phyloP scores from a whole-genome alignment of 2,888 invertebrate genomes.

The Epsilonema sp. region DNA sequence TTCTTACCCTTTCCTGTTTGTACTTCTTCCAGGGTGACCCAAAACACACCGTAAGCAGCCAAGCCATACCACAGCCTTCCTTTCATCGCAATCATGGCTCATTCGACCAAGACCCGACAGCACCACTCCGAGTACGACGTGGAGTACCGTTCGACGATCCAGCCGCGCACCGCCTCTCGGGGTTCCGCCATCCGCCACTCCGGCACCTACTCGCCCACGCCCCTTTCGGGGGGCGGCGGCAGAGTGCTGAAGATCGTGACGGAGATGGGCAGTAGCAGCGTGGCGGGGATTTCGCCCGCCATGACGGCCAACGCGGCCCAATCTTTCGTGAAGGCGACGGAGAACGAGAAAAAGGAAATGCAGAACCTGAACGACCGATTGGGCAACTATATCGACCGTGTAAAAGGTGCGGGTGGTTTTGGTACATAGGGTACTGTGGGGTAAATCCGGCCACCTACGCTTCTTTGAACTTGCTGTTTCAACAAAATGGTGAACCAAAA shows the following conservation, averaged over 20 bases:
- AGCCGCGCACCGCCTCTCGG: neutral
- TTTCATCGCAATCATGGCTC: no score
- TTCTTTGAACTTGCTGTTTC: no score
- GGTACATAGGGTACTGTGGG: no score
- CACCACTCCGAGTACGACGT: no score
- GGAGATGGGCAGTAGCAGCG: constrained; percentile 18
- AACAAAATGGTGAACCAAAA: no score
- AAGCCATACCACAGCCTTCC: no score
- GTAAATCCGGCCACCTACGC: no score
- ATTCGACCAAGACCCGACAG: no score
- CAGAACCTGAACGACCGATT: constrained; percentile 36
- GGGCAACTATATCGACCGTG: constrained; percentile 38
- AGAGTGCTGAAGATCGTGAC: constrained; percentile 29
- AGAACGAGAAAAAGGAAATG: constrained; percentile 37
- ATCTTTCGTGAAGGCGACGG: constrained; percentile 26
- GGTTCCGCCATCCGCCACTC: neutral
- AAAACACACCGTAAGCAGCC: no score
- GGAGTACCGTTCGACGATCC: neutral
- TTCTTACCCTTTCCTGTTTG: no score
- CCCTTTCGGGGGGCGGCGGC: neutral
- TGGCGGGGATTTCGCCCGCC: constrained; percentile 23
- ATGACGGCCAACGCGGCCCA: constrained; percentile 26
- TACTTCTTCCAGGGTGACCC: no score
- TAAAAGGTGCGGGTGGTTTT: no score
- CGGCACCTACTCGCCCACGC: neutral